Evolutionary conservation across 2,888 invertebrate species (phyloP).

Genomic region (Spilarctia lutea): DNA sequence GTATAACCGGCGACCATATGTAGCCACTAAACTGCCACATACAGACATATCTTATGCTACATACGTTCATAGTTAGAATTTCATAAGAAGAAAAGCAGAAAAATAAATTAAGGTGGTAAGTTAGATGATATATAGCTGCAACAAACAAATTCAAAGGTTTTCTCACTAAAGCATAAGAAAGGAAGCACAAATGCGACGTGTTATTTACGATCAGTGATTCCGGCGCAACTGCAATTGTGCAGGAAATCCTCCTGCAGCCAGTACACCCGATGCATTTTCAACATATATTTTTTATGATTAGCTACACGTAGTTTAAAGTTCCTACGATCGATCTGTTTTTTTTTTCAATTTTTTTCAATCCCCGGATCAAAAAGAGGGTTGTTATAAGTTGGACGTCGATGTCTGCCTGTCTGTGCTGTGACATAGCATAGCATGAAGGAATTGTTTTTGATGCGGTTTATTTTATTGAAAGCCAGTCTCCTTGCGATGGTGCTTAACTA

Average conservation of each 20-base stretch:
- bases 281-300: slow-evolving; percentile 48
- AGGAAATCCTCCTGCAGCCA: slow-evolving; percentile 72
- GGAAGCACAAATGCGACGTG: slow-evolving; percentile 74
- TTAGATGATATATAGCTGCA: slow-evolving; percentile 60
- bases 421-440: too few species aligned
- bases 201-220: slow-evolving; percentile 82
- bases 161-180: slow-evolving; percentile 70
- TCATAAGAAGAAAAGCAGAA: not conserved
- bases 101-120: slow-evolving; percentile 33
- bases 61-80: slow-evolving; percentile 1
- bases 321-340: not conserved
- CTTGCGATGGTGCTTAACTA: too few species aligned
- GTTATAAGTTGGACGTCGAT: too few species aligned
- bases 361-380: too few species aligned
- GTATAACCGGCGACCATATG: not conserved
- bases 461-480: too few species aligned
- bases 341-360: too few species aligned
- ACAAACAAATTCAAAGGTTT: slow-evolving; percentile 65
- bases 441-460: too few species aligned
- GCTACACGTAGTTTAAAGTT: slow-evolving; percentile 31
- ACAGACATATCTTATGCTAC: not conserved
- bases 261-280: slow-evolving; percentile 52
- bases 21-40: not conserved
- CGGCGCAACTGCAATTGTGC: slow-evolving; percentile 69
- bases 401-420: too few species aligned